phyloP scores from a whole-genome alignment of 2,113 vertebrate genomes.

The Tachuris rubrigastra region DNA sequence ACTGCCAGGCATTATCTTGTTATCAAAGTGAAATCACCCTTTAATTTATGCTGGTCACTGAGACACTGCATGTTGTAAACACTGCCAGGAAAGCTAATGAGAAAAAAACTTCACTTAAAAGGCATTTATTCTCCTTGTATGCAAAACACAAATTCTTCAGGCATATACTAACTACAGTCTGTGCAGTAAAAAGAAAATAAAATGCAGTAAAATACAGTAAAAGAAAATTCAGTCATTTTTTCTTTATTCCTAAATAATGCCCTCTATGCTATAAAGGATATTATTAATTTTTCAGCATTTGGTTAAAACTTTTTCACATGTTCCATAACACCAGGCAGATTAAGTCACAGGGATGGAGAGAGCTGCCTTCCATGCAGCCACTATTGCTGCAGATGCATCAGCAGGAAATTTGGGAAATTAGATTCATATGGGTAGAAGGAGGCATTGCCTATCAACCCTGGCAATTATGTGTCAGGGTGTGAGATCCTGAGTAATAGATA shows the following conservation, averaged over 20 bases:
- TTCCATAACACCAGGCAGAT: background rate
- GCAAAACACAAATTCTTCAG: background rate
- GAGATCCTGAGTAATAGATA: slow-evolving; percentile 9
- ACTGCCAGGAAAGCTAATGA: background rate
- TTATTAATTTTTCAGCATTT: background rate
- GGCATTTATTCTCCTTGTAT: background rate
- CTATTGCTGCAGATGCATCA: background rate
- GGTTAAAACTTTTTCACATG: background rate
- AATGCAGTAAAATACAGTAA: background rate
- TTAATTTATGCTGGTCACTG: background rate
- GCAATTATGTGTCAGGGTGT: slow-evolving; percentile 48
- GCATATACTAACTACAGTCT: background rate
- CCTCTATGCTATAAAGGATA: background rate
- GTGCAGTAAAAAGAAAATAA: background rate
- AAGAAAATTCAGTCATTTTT: background rate
- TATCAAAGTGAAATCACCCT: background rate
- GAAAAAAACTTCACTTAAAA: background rate
- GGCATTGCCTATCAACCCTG: background rate
- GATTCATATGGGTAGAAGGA: background rate
- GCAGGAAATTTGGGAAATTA: background rate
- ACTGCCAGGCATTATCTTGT: background rate
- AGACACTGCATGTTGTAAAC: background rate
- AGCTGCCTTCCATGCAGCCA: background rate
- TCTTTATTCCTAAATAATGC: background rate
- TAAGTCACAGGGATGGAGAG: background rate